Conservation (phyloP, 2,888 invertebrate species). For the Urechis unicinctus region DNA sequence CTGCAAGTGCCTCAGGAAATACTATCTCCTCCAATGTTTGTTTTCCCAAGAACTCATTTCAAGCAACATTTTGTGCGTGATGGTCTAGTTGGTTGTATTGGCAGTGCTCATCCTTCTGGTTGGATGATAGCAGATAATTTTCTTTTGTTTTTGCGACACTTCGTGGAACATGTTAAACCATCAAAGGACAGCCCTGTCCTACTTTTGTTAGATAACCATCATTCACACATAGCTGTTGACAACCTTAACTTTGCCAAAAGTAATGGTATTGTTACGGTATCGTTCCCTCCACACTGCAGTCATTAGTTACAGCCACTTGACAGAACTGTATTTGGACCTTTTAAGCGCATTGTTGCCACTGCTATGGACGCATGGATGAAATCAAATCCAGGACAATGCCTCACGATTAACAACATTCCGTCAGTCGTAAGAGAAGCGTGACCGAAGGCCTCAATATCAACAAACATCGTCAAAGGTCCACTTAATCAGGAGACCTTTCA, state of each 20-base stretch:
- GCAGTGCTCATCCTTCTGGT: conserved; percentile 17
- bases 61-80: background rate
- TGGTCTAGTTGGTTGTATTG: conserved; percentile 3
- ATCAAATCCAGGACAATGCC: background rate
- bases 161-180: conserved; percentile 28
- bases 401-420: background rate
- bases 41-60: background rate
- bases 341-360: background rate
- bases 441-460: background rate
- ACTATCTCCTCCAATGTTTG: background rate
- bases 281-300: conserved; percentile 46
- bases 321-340: background rate
- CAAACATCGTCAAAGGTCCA: background rate
- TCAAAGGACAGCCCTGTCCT: conserved; percentile 28
- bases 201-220: conserved; percentile 35
- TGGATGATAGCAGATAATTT: conserved; percentile 36
- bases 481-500: background rate
- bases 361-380: background rate
- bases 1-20: conserved; percentile 1
- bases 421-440: background rate
- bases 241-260: conserved; percentile 35
- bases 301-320: background rate
- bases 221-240: conserved; percentile 26
- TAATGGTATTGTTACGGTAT: conserved; percentile 44
- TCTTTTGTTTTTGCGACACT: conserved; percentile 30